Evolutionary conservation across 2,797 vertebrate genomes (phyloP), one percentile per base, ranked within the genome.

Genomic region (Syngnathus acus): DNA sequence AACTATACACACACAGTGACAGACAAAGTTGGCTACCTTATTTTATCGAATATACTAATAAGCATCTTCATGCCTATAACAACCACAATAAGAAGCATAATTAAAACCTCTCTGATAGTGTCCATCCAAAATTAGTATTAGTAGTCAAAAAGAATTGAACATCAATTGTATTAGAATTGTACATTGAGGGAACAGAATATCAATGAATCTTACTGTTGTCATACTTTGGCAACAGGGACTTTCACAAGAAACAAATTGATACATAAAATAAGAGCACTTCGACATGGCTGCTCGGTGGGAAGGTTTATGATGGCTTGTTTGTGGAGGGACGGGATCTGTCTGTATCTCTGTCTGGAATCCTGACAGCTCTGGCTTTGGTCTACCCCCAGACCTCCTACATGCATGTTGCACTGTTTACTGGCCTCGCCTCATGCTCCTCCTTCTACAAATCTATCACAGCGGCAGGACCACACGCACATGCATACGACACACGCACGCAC

Each of bases 341-440:
- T 77, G 66, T 84, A 83, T 86, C 83, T 81, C 70, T 74, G 84
- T 86, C 76, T 86, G 77, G 67, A 71, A 81, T 77, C 76, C 77
- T 84, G 85, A 86, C 82, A 84, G 83, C 82, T 87, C 87, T 87
- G 88, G 86, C 71, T 86, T 87, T 76, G 86, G 84, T 87, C 85
- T 87, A 77, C 74, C 82, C 79, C 74, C 78, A 78, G 86, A 87
- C 87, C 86, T 88, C 85, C 86, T 85, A 89, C 82, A 86, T 82
- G 74, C 82, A 82, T 74, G 77, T 80, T 82, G 81, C 80, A 81
- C 69, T 86, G 86, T 89, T 89, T 88, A 87, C 81, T 73, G 73
- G 72, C 78, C 77, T 73, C 39, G 48, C 71, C 83, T 79, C 78
- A 70, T n/a, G 65, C 79, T 76, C 83, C 74, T 79, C 81, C 78